These are phyloP conservation scores for Lottia gigantea DNA, from an alignment of 2,888 invertebrate genomes.

Conservation along the genomic window DNA sequence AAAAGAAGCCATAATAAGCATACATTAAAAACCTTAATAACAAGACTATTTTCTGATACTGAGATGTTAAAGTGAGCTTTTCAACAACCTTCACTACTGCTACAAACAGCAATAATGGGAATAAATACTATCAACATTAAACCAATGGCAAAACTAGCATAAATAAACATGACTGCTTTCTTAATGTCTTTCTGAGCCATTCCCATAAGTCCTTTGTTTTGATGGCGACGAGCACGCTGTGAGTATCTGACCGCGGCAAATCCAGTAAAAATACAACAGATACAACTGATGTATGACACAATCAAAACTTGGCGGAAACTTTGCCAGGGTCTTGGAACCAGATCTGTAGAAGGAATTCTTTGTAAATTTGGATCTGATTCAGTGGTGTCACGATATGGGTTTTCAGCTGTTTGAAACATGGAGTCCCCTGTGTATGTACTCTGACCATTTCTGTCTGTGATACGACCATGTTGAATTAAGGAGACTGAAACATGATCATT, in stretches of 20 bases:
- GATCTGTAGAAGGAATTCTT: conserved; percentile 52
- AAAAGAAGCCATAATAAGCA: no score
- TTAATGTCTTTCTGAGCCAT: conserved; percentile 55
- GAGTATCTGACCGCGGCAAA: conserved; percentile 52
- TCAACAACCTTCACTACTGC: conserved; percentile 4
- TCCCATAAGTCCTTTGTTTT: conserved; percentile 58
- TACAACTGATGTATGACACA: conserved; percentile 47
- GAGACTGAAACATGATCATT: conserved; percentile 37
- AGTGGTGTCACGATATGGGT: conserved; percentile 60
- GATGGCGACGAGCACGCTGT: conserved; percentile 48
- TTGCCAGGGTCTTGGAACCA: conserved; percentile 57
- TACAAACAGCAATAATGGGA: conserved; percentile 30
- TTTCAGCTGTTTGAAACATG: conserved; percentile 48
- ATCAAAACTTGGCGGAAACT: conserved; percentile 55
- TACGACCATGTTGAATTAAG: conserved; percentile 35
- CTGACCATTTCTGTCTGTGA: conserved; percentile 25
- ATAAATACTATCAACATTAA: conserved; percentile 40
- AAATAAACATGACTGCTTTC: conserved; percentile 50
- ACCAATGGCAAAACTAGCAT: conserved; percentile 48
- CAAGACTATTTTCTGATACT: no score
- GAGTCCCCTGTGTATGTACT: conserved; percentile 47
- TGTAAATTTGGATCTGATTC: conserved; percentile 53
- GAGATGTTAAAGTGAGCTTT: neutral
- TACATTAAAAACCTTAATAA: no score
- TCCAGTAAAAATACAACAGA: conserved; percentile 51